A percentile compares a stretch with the other conserved stretches of the same genome.
Conservation (phyloP, 1,140 invertebrate species). For the Propsilocerus akamusi region DNA sequence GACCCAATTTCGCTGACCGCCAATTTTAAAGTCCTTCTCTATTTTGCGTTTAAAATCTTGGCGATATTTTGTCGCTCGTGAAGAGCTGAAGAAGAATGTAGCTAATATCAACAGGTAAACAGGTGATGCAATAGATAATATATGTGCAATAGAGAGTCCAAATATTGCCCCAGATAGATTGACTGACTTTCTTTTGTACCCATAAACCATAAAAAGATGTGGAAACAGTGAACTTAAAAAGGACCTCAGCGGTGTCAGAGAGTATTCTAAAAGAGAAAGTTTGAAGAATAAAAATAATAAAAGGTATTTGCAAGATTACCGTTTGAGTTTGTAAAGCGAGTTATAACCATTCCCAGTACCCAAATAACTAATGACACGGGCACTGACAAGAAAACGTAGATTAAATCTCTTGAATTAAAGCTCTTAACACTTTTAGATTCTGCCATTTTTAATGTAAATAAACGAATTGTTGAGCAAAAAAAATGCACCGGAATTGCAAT, state of each 20-base stretch:
- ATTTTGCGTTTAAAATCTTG: conserved; percentile 46
- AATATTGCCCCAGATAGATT: conserved; percentile 47
- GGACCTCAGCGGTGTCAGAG: conserved; percentile 47
- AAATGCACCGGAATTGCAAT: no score
- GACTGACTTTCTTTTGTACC: conserved; percentile 43
- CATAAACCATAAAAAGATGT: conserved; percentile 42
- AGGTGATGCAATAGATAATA: conserved; percentile 61
- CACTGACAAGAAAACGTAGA: background rate
- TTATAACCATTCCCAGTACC: background rate
- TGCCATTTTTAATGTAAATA: no score
- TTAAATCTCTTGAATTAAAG: conserved; percentile 6
- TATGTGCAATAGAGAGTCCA: conserved; percentile 56
- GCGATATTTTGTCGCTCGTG: conserved; percentile 65
- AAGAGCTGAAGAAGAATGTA: conserved; percentile 63
- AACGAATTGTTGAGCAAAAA: no score
- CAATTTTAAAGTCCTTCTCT: conserved; percentile 67
- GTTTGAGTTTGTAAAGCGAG: background rate
- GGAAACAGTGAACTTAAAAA: conserved; percentile 46
- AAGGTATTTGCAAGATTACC: background rate
- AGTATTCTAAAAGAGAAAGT: background rate
- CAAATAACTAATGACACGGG: background rate
- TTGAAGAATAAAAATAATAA: background rate
- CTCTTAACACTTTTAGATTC: no score
- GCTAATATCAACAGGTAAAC: conserved; percentile 54
- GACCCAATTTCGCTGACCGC: conserved; percentile 78